These are phyloP conservation scores for Emydocephalus ijimae DNA, from an alignment of 2,113 vertebrate genomes.

Conservation along the genomic window DNA sequence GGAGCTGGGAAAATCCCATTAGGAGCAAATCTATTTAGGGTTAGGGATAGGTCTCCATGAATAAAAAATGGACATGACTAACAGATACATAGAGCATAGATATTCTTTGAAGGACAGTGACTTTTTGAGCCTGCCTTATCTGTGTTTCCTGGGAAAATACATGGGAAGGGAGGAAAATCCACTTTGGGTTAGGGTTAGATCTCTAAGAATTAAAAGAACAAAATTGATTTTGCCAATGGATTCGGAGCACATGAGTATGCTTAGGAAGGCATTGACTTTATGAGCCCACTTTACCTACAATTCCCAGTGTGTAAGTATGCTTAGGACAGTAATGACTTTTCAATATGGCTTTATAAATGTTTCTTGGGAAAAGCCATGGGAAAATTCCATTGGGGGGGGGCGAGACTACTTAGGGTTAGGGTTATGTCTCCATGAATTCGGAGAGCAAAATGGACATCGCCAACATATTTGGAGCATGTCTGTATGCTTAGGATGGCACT, in stretches of 20 bases:
- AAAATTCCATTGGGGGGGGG: background rate
- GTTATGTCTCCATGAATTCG: background rate
- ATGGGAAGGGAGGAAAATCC: background rate
- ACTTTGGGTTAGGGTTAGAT: background rate
- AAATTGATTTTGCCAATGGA: background rate
- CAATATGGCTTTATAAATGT: background rate
- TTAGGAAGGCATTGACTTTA: background rate
- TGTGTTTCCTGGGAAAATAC: background rate
- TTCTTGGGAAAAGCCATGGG: background rate
- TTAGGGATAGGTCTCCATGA: background rate
- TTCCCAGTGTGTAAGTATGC: background rate
- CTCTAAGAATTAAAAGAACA: background rate
- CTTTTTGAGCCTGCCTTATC: background rate
- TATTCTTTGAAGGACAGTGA: background rate
- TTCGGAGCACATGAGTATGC: background rate
- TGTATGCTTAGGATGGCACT: background rate
- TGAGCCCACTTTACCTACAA: background rate
- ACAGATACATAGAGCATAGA: background rate
- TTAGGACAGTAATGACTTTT: background rate
- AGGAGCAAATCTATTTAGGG: background rate
- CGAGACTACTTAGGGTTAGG: too few relatives aligned
- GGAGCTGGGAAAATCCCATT: background rate
- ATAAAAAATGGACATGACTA: background rate
- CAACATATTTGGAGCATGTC: background rate
- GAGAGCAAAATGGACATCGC: background rate